phyloP scores from a whole-genome alignment of 2,113 vertebrate species.

The Ramphastos sulfuratus region DNA sequence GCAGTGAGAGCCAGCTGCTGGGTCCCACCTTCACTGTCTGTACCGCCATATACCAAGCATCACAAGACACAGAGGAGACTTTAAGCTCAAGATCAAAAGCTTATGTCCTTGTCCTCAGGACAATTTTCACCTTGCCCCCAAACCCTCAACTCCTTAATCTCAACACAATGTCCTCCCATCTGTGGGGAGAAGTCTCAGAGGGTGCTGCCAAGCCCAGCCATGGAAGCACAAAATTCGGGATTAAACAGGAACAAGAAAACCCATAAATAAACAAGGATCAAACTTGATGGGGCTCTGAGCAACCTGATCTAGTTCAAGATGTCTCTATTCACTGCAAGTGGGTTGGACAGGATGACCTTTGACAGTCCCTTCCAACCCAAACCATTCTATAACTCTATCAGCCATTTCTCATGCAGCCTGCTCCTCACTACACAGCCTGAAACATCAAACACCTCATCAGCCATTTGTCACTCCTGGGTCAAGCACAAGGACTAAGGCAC shows the following conservation, averaged over 20 bases:
- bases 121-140: not conserved
- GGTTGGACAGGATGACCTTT: too few relatives aligned
- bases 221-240: not conserved
- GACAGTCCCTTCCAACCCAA: too few relatives aligned
- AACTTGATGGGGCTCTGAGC: too few relatives aligned
- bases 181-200: rapidly evolving
- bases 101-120: not conserved
- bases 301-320: too few relatives aligned
- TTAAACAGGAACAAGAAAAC: not conserved
- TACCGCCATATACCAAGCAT: rapidly evolving
- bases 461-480: not conserved
- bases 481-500: not conserved
- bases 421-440: not conserved
- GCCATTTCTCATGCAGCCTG: not conserved
- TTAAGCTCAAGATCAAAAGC: not conserved
- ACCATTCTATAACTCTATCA: too few relatives aligned
- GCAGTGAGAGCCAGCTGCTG: not conserved
- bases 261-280: rapidly evolving
- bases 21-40: rapidly evolving
- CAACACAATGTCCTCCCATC: not conserved
- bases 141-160: not conserved
- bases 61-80: rapidly evolving
- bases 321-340: too few relatives aligned
- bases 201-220: not conserved
- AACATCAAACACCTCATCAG: not conserved